Conservation (phyloP, 2,797 vertebrate genomes). For the Brachymystax lenok region DNA sequence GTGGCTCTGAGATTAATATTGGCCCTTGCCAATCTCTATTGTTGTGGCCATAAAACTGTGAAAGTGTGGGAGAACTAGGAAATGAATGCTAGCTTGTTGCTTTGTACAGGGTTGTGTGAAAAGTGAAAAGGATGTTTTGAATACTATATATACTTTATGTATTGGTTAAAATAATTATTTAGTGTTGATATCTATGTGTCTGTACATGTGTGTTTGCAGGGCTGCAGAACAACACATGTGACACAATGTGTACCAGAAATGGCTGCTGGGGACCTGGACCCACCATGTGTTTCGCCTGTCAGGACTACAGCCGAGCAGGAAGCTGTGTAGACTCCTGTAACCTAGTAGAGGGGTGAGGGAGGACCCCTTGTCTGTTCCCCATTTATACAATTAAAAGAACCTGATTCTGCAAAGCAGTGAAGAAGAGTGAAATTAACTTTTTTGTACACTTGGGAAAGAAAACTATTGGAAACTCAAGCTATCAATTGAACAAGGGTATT, state of each 20-base stretch:
- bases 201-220: slow-evolving; percentile 66
- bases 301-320: slow-evolving; percentile 75
- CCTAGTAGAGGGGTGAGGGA: slow-evolving; percentile 84
- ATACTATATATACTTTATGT: background rate
- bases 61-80: background rate
- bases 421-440: background rate
- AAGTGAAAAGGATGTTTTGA: background rate
- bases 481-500: background rate
- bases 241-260: slow-evolving; percentile 82
- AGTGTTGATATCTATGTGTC: slow-evolving; percentile 11
- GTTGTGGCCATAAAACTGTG: background rate
- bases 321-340: slow-evolving; percentile 90
- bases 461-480: background rate
- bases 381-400: background rate
- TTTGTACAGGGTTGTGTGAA: background rate
- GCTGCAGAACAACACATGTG: slow-evolving; percentile 74
- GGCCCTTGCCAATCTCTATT: background rate
- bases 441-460: background rate
- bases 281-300: slow-evolving; percentile 86
- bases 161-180: too few relatives aligned
- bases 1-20: background rate
- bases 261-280: slow-evolving; percentile 95
- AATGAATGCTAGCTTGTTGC: background rate
- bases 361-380: slow-evolving; percentile 7
- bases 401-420: background rate